A percentile compares a stretch with the other conserved stretches of the same genome.
Evolutionary conservation across 2,888 invertebrate genomes (phyloP).

Genomic region (Micropterix aruncella): DNA sequence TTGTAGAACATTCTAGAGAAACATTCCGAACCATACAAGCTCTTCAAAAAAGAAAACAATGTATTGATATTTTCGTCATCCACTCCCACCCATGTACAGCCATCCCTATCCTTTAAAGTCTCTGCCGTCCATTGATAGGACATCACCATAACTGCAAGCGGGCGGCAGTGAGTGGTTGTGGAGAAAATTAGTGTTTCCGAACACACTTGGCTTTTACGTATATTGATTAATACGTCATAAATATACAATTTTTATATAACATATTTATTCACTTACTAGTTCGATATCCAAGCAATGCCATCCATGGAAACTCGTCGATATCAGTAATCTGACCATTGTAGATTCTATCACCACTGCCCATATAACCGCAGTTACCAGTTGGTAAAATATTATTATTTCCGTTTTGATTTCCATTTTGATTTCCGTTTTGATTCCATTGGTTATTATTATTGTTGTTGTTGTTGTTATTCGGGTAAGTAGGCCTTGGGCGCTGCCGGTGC

Average conservation of each 20-base stretch:
- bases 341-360: slow-evolving; percentile 41
- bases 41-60: too few species aligned
- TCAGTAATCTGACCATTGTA: slow-evolving; percentile 46
- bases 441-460: neutral
- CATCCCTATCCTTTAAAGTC: too few species aligned
- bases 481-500: slow-evolving; percentile 11
- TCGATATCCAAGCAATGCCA: slow-evolving; percentile 41
- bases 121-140: too few species aligned
- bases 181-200: too few species aligned
- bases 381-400: slow-evolving; percentile 9
- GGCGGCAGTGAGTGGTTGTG: too few species aligned
- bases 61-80: too few species aligned
- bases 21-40: too few species aligned
- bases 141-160: too few species aligned
- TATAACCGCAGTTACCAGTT: slow-evolving; percentile 35
- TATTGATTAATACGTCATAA: neutral
- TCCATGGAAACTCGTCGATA: slow-evolving; percentile 51
- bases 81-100: too few species aligned
- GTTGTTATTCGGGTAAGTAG: slow-evolving; percentile 9
- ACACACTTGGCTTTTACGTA: neutral
- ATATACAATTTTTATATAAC: neutral
- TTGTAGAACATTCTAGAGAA: too few species aligned
- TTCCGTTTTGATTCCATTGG: neutral
- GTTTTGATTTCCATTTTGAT: neutral
- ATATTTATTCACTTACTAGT: slow-evolving; percentile 24